Percentiles rank a stretch among this genome's conserved stretches.
Evolutionary conservation across 2,113 vertebrate species (phyloP).

Genomic region (Dissostichus mawsoni): DNA sequence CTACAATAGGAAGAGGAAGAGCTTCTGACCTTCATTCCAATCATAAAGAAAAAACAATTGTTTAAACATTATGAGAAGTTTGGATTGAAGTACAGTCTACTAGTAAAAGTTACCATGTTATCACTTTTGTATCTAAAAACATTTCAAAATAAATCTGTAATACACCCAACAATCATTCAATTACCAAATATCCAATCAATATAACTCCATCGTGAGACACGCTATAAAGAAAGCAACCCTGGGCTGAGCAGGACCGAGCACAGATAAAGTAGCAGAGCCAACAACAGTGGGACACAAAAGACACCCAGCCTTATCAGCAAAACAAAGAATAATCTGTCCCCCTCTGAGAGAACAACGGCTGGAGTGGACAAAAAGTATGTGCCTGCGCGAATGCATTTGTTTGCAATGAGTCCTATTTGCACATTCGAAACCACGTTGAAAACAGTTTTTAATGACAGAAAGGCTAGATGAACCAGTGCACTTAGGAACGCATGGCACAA

Average conservation of each 20-base stretch:
- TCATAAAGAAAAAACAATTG: neutral
- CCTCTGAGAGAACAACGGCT: constrained; percentile 2
- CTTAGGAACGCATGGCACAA: neutral
- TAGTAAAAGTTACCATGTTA: neutral
- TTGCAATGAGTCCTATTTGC: constrained; percentile 50
- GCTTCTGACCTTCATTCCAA: neutral
- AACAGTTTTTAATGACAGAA: constrained; percentile 19
- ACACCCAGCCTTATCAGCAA: constrained; percentile 4
- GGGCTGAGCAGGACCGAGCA: too few species aligned
- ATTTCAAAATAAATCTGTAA: too few species aligned
- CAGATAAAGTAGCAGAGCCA: neutral
- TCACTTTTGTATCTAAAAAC: neutral
- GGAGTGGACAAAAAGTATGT: constrained; percentile 38
- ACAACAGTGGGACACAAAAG: neutral
- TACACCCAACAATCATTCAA: neutral
- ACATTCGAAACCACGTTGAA: constrained; percentile 34
- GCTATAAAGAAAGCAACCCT: constrained; percentile 9
- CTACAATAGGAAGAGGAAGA: neutral
- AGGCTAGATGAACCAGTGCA: neutral
- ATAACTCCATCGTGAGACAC: neutral
- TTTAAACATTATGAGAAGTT: neutral
- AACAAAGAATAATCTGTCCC: constrained; percentile 51
- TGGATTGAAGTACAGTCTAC: neutral
- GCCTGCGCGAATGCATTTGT: constrained; percentile 49
- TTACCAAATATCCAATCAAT: neutral